Conservation (phyloP, 1,140 invertebrate species). For the Zeugodacus cucurbitae region DNA sequence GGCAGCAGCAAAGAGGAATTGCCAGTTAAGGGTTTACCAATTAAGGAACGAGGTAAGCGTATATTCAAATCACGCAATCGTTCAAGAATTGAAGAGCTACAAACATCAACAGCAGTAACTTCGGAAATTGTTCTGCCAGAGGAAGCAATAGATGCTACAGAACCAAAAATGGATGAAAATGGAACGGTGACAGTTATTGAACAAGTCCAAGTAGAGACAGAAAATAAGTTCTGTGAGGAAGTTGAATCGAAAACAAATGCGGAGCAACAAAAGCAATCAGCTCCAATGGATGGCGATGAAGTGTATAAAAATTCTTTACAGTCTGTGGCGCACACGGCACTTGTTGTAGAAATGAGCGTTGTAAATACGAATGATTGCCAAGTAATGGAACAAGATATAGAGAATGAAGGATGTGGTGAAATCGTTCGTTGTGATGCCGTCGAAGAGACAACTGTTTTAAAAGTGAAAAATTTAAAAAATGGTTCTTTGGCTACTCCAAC, state of each 20-base stretch:
- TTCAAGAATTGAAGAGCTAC: constrained; percentile 25
- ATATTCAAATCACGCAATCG: constrained; percentile 61
- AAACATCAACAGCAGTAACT: not conserved
- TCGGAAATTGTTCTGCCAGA: not conserved
- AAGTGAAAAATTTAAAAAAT: not conserved
- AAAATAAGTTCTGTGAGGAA: not conserved
- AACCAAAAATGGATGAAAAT: not conserved
- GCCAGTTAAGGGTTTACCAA: constrained; percentile 50
- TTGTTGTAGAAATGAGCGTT: too few species aligned
- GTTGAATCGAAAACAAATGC: not conserved
- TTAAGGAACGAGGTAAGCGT: constrained; percentile 60
- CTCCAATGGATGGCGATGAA: not conserved
- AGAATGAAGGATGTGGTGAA: not conserved
- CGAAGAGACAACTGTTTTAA: not conserved
- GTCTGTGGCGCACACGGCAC: not conserved
- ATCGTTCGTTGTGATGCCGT: not conserved
- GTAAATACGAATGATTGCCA: not conserved
- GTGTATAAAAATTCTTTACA: not conserved
- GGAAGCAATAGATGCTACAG: not conserved
- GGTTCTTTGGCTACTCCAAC: not conserved
- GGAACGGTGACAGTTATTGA: not conserved
- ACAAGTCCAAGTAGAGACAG: not conserved
- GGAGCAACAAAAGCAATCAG: not conserved
- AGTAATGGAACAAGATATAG: not conserved
- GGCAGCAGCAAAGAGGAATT: constrained; percentile 36